A percentile compares a stretch with the other conserved stretches of the same genome.
Evolutionary conservation across 2,797 vertebrate species (phyloP).

Genomic region (Megaceryle alcyon): DNA sequence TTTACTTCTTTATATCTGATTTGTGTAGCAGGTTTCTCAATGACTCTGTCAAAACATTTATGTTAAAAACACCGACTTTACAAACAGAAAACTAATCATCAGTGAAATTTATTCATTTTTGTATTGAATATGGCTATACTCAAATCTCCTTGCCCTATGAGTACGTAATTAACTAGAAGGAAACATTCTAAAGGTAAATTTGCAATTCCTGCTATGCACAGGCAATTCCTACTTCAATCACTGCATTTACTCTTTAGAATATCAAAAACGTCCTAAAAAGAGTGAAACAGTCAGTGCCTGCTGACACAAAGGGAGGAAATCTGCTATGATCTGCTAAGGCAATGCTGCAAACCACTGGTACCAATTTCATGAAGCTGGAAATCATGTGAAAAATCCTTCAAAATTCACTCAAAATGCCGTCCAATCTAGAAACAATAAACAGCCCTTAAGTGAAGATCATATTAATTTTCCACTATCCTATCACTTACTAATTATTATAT

Average conservation of each 20-base stretch:
- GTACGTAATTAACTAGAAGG: slow-evolving; percentile 23
- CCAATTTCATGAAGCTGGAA: not conserved
- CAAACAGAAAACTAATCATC: not conserved
- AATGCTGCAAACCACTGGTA: not conserved
- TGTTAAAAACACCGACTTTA: not conserved
- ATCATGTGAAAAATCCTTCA: not conserved
- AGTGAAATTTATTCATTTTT: slow-evolving; percentile 15
- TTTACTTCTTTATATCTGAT: not conserved
- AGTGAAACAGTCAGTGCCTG: not conserved
- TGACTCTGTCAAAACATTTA: not conserved
- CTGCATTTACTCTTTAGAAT: not conserved
- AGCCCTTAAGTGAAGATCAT: not conserved
- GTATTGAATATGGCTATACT: not conserved
- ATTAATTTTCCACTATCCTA: not conserved
- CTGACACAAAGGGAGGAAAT: not conserved
- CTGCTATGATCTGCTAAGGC: not conserved
- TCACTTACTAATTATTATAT: not conserved
- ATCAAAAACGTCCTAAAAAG: not conserved
- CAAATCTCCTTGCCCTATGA: not conserved
- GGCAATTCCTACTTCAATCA: not conserved
- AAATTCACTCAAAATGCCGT: not conserved
- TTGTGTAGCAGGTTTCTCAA: not conserved
- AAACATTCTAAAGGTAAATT: not conserved
- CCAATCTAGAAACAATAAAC: not conserved
- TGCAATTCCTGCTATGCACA: not conserved